Evolutionary conservation across 2,113 vertebrate genomes (phyloP), one percentile per base, ranked within the genome.

Genomic region (Stigmatopora nigra): DNA sequence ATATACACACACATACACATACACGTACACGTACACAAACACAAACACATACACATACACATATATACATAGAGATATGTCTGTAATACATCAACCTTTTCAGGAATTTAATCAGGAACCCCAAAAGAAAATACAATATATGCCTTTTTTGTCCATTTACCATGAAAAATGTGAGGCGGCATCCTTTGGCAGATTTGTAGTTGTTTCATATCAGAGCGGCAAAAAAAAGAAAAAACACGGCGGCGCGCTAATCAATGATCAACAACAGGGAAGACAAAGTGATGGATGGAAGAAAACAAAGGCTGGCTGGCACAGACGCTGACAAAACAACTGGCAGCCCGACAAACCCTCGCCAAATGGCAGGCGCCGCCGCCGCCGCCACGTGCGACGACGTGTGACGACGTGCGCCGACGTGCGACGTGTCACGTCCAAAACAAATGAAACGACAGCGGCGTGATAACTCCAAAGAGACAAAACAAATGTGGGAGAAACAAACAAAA

Each of bases 391-490:
- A 31, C 25, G 25, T 31, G 25, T 3, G 25, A 3, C 25, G 25
- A 31, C 25, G 25, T 31, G 25, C 25, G 25, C 1, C 25, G 25
- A 31, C 57, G 1, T 4, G 36, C 36, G 20, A 59, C 35, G 36
- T 11, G 36, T 60, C 58, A 44, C 36, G 4, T 41, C 58, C 58
- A 60, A 31, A 60, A 44, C 4, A 41, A 60, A 58, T 58, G 56
- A 38, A 38, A 60, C 35, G 13, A 41, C 35, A 19, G 35, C 57
- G 6, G 16, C 35, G 35, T 59, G 57, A 60, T 36, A 20, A 44
- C 58, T 41, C 36, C 58, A 60, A 41, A 59, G n/a, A 36, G 25
- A 31, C 13, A 13, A 56, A 31, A 31, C 22, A 35, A 56, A 56
- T 12, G 53, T 15, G 53, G 15, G 53, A 56, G 25, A 56, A 56